phyloP scores from a whole-genome alignment of 35 echinoderm and acorn worm species.

The Heliocidaris erythrogramma region DNA sequence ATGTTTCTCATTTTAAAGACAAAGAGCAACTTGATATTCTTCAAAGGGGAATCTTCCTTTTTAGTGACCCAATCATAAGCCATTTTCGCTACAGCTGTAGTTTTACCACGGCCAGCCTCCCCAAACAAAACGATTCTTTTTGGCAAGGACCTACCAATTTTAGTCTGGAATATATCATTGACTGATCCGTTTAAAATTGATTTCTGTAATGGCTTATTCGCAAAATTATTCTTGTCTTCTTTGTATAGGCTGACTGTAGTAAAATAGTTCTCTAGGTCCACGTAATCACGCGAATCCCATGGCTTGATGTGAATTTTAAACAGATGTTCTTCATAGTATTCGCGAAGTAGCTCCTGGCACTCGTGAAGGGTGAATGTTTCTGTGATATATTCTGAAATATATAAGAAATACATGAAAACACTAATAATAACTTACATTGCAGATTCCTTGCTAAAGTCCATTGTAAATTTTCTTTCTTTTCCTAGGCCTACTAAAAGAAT shows the following conservation, averaged over 20 bases:
- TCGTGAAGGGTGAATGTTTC: background rate
- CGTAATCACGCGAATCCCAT: background rate
- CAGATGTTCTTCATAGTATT: background rate
- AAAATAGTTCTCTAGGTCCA: background rate
- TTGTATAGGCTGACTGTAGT: slow-evolving; percentile 14
- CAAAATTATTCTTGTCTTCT: background rate
- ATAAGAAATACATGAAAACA: background rate
- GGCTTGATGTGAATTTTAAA: slow-evolving; percentile 26
- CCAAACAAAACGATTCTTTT: slow-evolving; percentile 9
- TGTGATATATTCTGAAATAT: background rate
- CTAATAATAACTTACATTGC: too few species aligned
- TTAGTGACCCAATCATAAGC: slow-evolving; percentile 28
- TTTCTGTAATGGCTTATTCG: background rate
- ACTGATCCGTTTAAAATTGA: background rate
- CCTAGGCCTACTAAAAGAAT: too few species aligned
- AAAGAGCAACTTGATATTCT: background rate
- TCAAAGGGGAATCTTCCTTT: slow-evolving; percentile 13
- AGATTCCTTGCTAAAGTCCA: too few species aligned
- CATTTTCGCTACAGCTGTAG: slow-evolving; percentile 4
- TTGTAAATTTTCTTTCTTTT: too few species aligned
- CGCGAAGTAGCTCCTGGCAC: background rate
- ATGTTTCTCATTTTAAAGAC: background rate
- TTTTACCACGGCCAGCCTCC: slow-evolving; percentile 6
- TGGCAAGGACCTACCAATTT: background rate
- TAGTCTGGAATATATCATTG: background rate